Percentiles rank a stretch among this genome's conserved stretches.
Conservation (phyloP, 1,140 invertebrate species). For the Chironomus tepperi region DNA sequence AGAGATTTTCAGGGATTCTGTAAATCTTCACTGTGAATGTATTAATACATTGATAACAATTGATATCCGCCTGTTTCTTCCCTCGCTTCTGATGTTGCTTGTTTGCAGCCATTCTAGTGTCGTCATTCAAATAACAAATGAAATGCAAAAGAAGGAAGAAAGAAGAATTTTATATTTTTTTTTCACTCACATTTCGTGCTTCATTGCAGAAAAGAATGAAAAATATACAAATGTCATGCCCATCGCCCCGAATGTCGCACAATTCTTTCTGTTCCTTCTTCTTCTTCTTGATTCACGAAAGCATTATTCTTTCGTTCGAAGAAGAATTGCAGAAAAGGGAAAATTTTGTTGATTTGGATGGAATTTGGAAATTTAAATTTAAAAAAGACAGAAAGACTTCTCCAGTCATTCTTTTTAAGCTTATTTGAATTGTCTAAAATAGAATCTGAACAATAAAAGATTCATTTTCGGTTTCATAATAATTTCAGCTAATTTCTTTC, state of each 20-base stretch:
- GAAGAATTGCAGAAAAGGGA: background rate
- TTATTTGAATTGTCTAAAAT: background rate
- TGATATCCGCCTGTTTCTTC: background rate
- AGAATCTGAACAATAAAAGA: background rate
- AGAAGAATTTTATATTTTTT: constrained; percentile 4
- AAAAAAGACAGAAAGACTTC: background rate
- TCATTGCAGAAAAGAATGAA: background rate
- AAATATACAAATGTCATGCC: background rate
- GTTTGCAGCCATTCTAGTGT: background rate
- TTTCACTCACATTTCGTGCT: background rate
- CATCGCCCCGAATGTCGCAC: background rate
- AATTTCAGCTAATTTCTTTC: background rate
- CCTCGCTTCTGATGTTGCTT: background rate
- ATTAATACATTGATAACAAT: constrained; percentile 1
- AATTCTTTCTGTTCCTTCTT: constrained; percentile 8
- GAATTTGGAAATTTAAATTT: background rate
- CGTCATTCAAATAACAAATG: background rate
- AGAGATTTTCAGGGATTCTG: background rate
- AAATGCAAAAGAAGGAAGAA: background rate
- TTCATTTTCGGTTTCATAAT: background rate
- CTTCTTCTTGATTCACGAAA: background rate
- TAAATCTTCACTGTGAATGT: background rate
- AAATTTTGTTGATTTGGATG: background rate
- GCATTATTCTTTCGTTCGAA: background rate
- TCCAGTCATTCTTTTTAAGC: background rate